Conservation (phyloP, 2,113 vertebrate species). For the Oenanthe oenanthe region DNA sequence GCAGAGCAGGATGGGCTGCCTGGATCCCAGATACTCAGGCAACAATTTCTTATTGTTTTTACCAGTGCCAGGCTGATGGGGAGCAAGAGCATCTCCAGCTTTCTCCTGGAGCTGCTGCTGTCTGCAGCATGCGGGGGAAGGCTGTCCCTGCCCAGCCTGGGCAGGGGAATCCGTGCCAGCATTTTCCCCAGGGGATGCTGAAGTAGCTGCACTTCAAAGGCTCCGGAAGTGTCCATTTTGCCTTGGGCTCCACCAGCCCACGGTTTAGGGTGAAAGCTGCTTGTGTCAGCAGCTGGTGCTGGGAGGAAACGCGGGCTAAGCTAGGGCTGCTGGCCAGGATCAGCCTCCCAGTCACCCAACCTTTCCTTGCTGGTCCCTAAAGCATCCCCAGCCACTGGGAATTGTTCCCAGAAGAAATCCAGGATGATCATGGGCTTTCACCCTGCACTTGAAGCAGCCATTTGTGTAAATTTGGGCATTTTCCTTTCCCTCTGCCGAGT, state of each 20-base stretch:
- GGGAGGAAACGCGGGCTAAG: neutral
- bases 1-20: rapidly evolving
- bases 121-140: neutral
- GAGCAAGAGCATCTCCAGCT: neutral
- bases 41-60: neutral
- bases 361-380: neutral
- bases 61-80: neutral
- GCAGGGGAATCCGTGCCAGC: neutral
- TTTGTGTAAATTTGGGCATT: neutral
- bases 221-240: constrained; percentile 20
- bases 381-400: neutral
- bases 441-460: neutral
- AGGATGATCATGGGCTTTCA: neutral
- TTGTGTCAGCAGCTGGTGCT: constrained; percentile 52
- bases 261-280: constrained; percentile 3
- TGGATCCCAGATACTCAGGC: rapidly evolving
- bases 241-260: constrained; percentile 46
- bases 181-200: neutral
- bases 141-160: neutral
- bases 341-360: neutral
- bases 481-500: rapidly evolving
- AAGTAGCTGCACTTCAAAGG: constrained; percentile 61
- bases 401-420: neutral
- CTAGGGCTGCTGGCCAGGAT: neutral
- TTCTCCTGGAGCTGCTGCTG: neutral